phyloP scores from a whole-genome alignment of 2,113 vertebrate genomes.

The Festucalex cinctus region DNA sequence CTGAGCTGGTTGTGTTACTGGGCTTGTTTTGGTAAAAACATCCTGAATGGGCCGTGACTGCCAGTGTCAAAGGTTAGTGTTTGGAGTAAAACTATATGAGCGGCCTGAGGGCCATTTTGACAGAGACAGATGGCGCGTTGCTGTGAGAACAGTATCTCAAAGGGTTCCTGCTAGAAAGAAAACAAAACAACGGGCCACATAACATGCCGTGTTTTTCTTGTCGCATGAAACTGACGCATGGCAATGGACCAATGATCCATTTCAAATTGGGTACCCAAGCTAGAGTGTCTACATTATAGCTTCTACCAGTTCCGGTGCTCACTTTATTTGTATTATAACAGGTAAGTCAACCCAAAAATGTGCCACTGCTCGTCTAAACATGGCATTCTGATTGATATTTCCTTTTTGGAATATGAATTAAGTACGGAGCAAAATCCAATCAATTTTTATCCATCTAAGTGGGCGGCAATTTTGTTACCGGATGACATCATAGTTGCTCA shows the following conservation, averaged over 20 bases:
- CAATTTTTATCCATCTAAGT: no score
- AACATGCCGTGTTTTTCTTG: not conserved
- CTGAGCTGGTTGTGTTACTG: conserved; percentile 32
- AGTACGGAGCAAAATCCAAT: no score
- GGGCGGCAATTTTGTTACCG: no score
- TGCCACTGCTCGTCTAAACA: no score
- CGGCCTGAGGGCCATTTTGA: conserved; percentile 26
- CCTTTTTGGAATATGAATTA: no score
- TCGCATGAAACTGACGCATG: not conserved
- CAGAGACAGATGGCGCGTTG: conserved; percentile 23
- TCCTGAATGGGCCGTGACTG: conserved; percentile 31
- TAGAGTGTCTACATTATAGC: not conserved
- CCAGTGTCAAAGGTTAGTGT: conserved; percentile 33
- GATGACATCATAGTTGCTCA: no score
- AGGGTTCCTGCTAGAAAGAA: not conserved
- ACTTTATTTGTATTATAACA: no score
- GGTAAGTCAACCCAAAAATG: no score
- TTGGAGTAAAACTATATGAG: conserved; percentile 40
- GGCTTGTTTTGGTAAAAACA: conserved; percentile 57
- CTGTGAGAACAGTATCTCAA: not conserved
- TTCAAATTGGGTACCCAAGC: not conserved
- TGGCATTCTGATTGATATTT: no score
- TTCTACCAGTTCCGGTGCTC: no score
- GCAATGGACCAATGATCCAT: not conserved
- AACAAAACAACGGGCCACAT: not conserved